A percentile compares a stretch with the other conserved stretches of the same genome.
Evolutionary conservation across 2,888 invertebrate genomes (phyloP).

Genomic region (Macrophya annulata): DNA sequence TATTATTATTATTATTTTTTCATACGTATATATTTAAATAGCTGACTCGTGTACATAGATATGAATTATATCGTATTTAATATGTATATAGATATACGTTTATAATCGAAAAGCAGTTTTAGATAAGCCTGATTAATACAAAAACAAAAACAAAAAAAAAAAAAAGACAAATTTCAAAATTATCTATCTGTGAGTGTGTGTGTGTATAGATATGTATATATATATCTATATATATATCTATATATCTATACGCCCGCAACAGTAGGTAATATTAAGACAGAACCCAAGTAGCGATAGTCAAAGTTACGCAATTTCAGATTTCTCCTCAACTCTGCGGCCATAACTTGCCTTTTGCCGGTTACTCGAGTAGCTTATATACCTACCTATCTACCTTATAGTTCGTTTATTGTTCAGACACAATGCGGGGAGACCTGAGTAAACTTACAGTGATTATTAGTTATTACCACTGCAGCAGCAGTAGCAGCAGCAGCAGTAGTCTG

Average conservation of each 20-base stretch:
- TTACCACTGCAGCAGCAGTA: neutral
- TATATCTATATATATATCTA: neutral
- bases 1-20: too few relatives aligned
- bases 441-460: slow-evolving; percentile 28
- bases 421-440: slow-evolving; percentile 1
- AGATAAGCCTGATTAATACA: neutral
- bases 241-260: neutral
- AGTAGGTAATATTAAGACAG: slow-evolving; percentile 39
- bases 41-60: neutral
- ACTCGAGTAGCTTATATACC: slow-evolving; percentile 26
- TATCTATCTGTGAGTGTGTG: neutral
- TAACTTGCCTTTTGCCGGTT: slow-evolving; percentile 51
- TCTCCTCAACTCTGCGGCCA: slow-evolving; percentile 57
- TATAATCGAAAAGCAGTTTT: neutral
- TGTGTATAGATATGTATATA: neutral
- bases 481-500: neutral
- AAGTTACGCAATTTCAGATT: slow-evolving; percentile 60
- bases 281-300: slow-evolving; percentile 58
- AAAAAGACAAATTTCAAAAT: neutral
- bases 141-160: neutral
- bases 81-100: neutral
- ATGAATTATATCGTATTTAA: neutral
- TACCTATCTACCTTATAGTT: neutral
- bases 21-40: too few relatives aligned
- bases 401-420: slow-evolving; percentile 45